Evolutionary conservation across 1,140 invertebrate genomes (phyloP).

Genomic region (Sarcophaga bullata): DNA sequence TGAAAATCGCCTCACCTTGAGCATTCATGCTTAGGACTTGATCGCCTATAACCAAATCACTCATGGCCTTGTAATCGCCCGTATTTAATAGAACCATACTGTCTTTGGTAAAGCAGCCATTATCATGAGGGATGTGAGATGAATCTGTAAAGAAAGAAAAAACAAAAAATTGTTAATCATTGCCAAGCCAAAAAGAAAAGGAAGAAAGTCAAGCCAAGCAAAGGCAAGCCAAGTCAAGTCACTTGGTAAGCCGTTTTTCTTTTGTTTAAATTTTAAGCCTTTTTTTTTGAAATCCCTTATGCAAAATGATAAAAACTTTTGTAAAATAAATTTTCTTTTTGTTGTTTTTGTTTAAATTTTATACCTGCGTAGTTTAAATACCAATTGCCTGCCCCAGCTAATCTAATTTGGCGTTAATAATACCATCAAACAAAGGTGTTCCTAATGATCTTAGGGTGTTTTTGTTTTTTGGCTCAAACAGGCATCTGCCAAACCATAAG

Average conservation of each 20-base stretch:
- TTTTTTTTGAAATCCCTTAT: background rate
- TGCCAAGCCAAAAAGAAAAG: background rate
- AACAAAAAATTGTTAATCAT: background rate
- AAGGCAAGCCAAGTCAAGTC: conserved; percentile 35
- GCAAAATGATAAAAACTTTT: no score
- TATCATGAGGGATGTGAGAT: conserved; percentile 82
- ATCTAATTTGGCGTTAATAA: conserved; percentile 65
- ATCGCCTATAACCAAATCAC: conserved; percentile 81
- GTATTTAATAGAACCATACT: conserved; percentile 71
- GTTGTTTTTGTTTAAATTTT: no score
- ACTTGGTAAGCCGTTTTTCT: background rate
- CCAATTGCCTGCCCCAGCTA: conserved; percentile 43
- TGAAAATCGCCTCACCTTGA: conserved; percentile 77
- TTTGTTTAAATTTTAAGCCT: background rate
- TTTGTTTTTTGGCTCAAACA: background rate
- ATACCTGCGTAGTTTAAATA: no score
- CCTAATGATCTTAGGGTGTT: background rate
- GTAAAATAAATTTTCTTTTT: no score
- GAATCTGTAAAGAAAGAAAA: conserved; percentile 80
- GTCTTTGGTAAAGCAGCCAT: conserved; percentile 82
- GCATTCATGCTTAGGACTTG: conserved; percentile 79
- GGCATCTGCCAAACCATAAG: background rate
- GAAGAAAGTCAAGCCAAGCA: background rate
- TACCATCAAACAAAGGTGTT: conserved; percentile 32
- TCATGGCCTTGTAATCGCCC: conserved; percentile 72